phyloP scores from a whole-genome alignment of 23 tunicate genomes.

The Clavelina lepadiformis region DNA sequence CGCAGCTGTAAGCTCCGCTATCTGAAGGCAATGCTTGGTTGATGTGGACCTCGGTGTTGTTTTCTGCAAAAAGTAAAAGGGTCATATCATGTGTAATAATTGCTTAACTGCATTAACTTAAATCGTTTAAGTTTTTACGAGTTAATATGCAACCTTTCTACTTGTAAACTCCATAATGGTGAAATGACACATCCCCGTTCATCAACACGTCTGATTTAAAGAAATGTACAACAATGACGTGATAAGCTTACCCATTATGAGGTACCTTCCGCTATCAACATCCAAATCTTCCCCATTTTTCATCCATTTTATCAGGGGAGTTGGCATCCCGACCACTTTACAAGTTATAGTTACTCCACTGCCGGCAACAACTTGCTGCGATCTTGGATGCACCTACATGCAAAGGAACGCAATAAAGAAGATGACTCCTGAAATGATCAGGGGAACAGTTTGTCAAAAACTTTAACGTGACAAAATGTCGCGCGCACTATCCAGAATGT shows the following conservation, averaged over 20 bases:
- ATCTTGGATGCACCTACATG: slow-evolving; percentile 45
- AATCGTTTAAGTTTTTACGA: too few species aligned
- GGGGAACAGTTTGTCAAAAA: too few species aligned
- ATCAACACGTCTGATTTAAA: too few species aligned
- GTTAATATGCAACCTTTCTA: too few species aligned
- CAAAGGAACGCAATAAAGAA: not conserved
- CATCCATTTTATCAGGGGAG: slow-evolving; percentile 58
- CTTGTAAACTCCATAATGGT: too few species aligned
- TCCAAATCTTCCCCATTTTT: slow-evolving; percentile 37
- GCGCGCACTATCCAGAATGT: too few species aligned
- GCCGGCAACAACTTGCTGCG: slow-evolving; percentile 22
- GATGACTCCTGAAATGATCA: too few species aligned
- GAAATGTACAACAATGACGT: too few species aligned
- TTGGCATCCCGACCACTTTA: slow-evolving; percentile 53
- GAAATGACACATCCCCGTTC: too few species aligned
- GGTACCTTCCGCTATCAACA: slow-evolving; percentile 27
- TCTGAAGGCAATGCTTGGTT: slow-evolving; percentile 44
- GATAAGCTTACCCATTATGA: slow-evolving; percentile 44
- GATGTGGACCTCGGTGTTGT: slow-evolving; percentile 65
- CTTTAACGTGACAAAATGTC: too few species aligned
- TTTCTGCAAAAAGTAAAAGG: slow-evolving; percentile 18
- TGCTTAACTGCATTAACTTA: not conserved
- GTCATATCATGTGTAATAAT: not conserved
- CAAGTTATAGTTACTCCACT: slow-evolving; percentile 57
- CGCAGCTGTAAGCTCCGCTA: slow-evolving; percentile 70